Evolutionary conservation across 2,113 vertebrate genomes (phyloP).

Genomic region (Sinocyclocheilus anshuiensis): DNA sequence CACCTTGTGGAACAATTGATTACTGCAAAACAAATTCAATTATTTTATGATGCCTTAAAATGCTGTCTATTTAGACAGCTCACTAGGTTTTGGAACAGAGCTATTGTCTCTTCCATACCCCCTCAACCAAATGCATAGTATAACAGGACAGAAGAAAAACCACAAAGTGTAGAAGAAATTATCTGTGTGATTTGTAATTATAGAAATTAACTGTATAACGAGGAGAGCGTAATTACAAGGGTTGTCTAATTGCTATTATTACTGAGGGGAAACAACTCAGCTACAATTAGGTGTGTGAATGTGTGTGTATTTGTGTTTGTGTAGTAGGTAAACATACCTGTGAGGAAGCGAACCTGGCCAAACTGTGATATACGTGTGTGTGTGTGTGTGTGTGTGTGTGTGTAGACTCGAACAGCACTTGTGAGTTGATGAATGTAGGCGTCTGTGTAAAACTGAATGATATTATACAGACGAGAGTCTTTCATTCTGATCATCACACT

Average conservation of each 20-base stretch:
- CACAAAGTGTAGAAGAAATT: conserved; percentile 72
- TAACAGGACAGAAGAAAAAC: conserved; percentile 47
- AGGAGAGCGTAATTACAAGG: conserved; percentile 84
- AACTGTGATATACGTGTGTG: conserved; percentile 23
- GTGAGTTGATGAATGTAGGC: background rate
- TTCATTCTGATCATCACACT: background rate
- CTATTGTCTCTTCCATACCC: conserved; percentile 13
- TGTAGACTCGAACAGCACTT: background rate
- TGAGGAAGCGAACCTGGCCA: background rate
- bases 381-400: conserved; percentile 38
- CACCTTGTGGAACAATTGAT: no score
- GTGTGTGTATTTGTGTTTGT: conserved; percentile 28
- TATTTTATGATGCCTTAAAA: background rate
- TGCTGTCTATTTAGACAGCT: background rate
- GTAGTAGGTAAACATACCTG: conserved; percentile 40
- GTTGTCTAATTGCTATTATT: conserved; percentile 88
- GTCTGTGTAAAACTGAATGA: background rate
- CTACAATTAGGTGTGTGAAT: conserved; percentile 67
- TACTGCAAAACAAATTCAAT: no score
- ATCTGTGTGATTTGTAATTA: conserved; percentile 86
- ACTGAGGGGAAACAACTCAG: conserved; percentile 77
- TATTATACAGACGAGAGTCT: background rate
- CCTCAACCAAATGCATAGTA: background rate
- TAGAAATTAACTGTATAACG: conserved; percentile 84
- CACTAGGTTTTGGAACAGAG: background rate